Evolutionary conservation across 2,113 vertebrate species (phyloP).

Genomic region (Macroglossus sobrinus): DNA sequence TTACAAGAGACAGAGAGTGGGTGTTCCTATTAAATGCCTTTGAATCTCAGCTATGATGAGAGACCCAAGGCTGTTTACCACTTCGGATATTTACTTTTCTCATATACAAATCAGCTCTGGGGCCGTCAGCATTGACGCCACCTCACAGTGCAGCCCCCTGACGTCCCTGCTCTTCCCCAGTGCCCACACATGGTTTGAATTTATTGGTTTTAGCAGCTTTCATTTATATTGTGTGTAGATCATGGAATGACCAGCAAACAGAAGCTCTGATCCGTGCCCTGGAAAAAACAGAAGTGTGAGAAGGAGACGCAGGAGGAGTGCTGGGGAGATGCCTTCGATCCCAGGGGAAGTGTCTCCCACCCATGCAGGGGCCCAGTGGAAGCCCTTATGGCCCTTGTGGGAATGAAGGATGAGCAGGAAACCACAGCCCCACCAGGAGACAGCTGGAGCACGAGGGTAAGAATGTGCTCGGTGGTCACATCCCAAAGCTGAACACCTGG

Average conservation of each 20-base stretch:
- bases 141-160: slow-evolving; percentile 54
- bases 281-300: slow-evolving; percentile 62
- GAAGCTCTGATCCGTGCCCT: slow-evolving; percentile 72
- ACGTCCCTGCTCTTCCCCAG: slow-evolving; percentile 51
- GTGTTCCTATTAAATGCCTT: slow-evolving; percentile 71
- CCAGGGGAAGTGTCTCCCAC: not conserved
- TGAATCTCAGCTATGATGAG: slow-evolving; percentile 54
- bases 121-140: slow-evolving; percentile 62
- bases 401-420: not conserved
- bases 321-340: not conserved
- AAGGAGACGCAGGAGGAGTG: not conserved
- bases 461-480: not conserved
- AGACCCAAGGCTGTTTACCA: slow-evolving; percentile 67
- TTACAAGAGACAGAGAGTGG: slow-evolving; percentile 61
- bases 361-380: not conserved
- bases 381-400: not conserved
- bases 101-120: slow-evolving; percentile 66
- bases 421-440: not conserved
- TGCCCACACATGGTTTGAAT: slow-evolving; percentile 81
- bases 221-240: slow-evolving; percentile 79
- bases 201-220: slow-evolving; percentile 82
- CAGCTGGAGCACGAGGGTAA: not conserved
- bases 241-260: slow-evolving; percentile 69
- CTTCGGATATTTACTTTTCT: slow-evolving; percentile 67
- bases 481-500: not conserved